Conservation (phyloP, 2,888 invertebrate species). For the Hydrotaea cyrtoneurina region DNA sequence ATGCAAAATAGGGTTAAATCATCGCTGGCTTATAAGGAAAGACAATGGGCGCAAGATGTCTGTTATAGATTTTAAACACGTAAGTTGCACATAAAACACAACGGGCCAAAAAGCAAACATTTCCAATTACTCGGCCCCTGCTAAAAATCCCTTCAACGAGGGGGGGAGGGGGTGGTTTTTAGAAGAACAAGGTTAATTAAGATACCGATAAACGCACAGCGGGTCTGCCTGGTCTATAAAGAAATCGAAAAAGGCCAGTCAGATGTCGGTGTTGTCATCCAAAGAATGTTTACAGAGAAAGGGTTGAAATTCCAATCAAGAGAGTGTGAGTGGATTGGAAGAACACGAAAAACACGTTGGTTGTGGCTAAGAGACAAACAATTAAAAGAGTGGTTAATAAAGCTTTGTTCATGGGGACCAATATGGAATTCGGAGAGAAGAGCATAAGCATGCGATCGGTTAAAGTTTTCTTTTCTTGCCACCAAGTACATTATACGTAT, state of each 20-base stretch:
- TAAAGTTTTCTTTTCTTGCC: too few species aligned
- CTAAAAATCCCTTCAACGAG: neutral
- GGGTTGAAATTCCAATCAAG: too few species aligned
- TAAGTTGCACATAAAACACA: slow-evolving; percentile 40
- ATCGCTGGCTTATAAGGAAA: neutral
- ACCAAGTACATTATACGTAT: too few species aligned
- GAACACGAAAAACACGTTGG: too few species aligned
- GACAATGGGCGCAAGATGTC: neutral
- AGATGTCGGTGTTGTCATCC: neutral
- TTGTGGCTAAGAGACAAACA: neutral
- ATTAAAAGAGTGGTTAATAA: too few species aligned
- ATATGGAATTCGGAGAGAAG: neutral
- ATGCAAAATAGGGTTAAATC: slow-evolving; percentile 40
- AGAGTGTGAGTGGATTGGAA: too few species aligned
- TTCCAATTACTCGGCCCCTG: neutral
- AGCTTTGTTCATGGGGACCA: too few species aligned
- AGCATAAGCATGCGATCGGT: neutral
- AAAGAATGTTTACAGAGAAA: neutral
- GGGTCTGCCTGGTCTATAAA: slow-evolving; percentile 12
- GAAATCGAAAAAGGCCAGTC: neutral
- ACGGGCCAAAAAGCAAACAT: neutral
- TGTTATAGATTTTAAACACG: slow-evolving; percentile 51
- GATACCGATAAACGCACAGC: neutral
- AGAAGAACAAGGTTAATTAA: slow-evolving; percentile 40
- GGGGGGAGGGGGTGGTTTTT: neutral